A percentile compares a stretch with the other conserved stretches of the same genome.
Evolutionary conservation across 2,113 vertebrate species (phyloP).

Genomic region (Gymnobelideus leadbeateri): DNA sequence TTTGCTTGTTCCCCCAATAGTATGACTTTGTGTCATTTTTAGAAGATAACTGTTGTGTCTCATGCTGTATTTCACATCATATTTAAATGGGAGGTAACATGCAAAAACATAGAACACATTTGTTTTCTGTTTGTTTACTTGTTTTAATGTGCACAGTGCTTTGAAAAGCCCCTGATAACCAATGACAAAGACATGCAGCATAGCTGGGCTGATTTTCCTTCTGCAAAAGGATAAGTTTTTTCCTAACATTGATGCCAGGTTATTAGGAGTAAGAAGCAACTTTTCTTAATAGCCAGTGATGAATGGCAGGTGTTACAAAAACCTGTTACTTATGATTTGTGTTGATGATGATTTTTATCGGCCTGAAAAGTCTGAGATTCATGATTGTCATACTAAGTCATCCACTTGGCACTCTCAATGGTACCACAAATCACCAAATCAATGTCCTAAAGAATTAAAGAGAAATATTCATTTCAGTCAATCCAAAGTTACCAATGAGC

Average conservation of each 20-base stretch:
- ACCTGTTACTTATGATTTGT: neutral
- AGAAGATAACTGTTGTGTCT: neutral
- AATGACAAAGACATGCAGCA: neutral
- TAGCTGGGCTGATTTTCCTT: conserved; percentile 38
- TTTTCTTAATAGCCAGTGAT: conserved; percentile 16
- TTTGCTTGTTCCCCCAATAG: conserved; percentile 6
- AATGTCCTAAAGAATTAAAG: neutral
- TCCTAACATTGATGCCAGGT: neutral
- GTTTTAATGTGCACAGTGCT: neutral
- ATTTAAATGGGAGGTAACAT: neutral
- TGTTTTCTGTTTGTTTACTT: conserved; percentile 20
- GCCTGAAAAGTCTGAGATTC: neutral
- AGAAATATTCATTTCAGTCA: conserved; percentile 17
- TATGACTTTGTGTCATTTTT: neutral
- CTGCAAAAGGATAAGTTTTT: neutral
- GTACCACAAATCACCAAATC: conserved; percentile 19
- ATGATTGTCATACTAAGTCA: neutral
- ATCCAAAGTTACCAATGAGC: conserved; percentile 27
- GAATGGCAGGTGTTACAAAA: conserved; percentile 13
- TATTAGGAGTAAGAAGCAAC: conserved; percentile 20
- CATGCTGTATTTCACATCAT: neutral
- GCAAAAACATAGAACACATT: neutral
- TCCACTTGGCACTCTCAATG: neutral
- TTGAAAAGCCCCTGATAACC: neutral
- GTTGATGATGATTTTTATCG: neutral